A percentile compares a stretch with the other conserved stretches of the same genome.
Evolutionary conservation across 2,888 invertebrate species (phyloP).

Genomic region (Corythucha ciliata): DNA sequence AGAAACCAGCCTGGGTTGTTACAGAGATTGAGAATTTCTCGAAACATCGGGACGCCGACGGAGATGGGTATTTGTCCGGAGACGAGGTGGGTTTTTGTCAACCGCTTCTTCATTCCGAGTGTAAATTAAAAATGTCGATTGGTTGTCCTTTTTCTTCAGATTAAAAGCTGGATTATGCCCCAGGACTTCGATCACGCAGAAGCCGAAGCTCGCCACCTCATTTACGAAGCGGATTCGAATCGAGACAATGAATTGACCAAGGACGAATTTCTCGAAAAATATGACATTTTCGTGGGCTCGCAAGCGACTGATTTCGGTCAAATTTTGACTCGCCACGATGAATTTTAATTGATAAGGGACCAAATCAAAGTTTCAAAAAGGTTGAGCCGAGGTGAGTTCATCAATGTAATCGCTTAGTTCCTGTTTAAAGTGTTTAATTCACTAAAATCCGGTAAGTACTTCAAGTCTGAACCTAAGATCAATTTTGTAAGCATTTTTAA

Average conservation of each 20-base stretch:
- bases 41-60: slow-evolving; percentile 69
- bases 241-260: slow-evolving; percentile 82
- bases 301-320: slow-evolving; percentile 99
- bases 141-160: slow-evolving; percentile 39
- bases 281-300: slow-evolving; percentile 95
- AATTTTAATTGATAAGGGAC: too few relatives aligned
- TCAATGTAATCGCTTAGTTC: too few relatives aligned
- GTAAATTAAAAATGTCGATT: not conserved
- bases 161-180: slow-evolving; percentile 86
- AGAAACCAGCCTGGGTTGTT: slow-evolving; percentile 92
- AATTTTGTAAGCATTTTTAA: too few relatives aligned
- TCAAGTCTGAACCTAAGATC: too few relatives aligned
- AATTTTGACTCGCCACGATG: slow-evolving; percentile 87
- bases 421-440: too few relatives aligned
- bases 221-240: slow-evolving; percentile 88
- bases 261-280: slow-evolving; percentile 84
- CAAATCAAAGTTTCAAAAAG: too few relatives aligned
- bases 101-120: not conserved
- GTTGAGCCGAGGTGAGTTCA: too few relatives aligned
- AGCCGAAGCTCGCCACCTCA: slow-evolving; percentile 89
- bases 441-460: too few relatives aligned
- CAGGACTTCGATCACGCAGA: slow-evolving; percentile 94
- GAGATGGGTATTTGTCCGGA: slow-evolving; percentile 80
- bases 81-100: slow-evolving; percentile 57
- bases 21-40: slow-evolving; percentile 87